Evolutionary conservation across 1,140 invertebrate genomes (phyloP).

Genomic region (Dendrolimus kikuchii): DNA sequence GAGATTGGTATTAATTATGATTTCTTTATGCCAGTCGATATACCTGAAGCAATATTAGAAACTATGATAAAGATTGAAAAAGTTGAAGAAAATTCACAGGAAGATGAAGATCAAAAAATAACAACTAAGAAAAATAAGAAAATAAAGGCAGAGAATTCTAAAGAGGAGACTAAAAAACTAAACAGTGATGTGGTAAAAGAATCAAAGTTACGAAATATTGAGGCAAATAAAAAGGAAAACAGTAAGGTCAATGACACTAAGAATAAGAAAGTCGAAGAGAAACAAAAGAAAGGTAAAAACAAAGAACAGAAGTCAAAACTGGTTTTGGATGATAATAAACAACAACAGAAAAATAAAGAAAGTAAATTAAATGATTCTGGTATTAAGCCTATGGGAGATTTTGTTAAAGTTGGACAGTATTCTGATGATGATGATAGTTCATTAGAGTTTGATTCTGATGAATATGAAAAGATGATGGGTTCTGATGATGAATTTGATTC

Average conservation of each 20-base stretch:
- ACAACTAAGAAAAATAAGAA: conserved; percentile 3
- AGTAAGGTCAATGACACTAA: conserved; percentile 11
- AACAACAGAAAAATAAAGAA: conserved; percentile 20
- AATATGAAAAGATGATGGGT: conserved; percentile 41
- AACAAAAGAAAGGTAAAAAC: conserved; percentile 12
- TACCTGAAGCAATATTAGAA: conserved; percentile 41
- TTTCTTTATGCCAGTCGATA: conserved; percentile 62
- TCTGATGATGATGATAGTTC: conserved; percentile 37
- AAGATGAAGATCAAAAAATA: conserved; percentile 3
- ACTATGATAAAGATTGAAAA: conserved; percentile 2
- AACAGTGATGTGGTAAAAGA: conserved; percentile 3
- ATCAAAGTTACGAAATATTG: conserved; percentile 8
- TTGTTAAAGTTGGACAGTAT: conserved; percentile 30
- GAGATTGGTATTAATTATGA: conserved; percentile 60
- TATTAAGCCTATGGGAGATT: conserved; percentile 32
- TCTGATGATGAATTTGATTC: conserved; percentile 21
- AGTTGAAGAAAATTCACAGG: conserved; percentile 6
- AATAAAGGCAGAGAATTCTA: conserved; percentile 7
- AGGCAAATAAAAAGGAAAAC: conserved; percentile 7
- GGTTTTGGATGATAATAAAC: conserved; percentile 3
- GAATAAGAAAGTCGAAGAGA: neutral
- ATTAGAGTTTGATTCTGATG: conserved; percentile 50
- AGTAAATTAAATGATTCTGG: conserved; percentile 27
- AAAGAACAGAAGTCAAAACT: conserved; percentile 8
- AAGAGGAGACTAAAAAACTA: conserved; percentile 9